Evolutionary conservation across 2,888 invertebrate genomes (phyloP).

Genomic region (Geophilus truncorum): DNA sequence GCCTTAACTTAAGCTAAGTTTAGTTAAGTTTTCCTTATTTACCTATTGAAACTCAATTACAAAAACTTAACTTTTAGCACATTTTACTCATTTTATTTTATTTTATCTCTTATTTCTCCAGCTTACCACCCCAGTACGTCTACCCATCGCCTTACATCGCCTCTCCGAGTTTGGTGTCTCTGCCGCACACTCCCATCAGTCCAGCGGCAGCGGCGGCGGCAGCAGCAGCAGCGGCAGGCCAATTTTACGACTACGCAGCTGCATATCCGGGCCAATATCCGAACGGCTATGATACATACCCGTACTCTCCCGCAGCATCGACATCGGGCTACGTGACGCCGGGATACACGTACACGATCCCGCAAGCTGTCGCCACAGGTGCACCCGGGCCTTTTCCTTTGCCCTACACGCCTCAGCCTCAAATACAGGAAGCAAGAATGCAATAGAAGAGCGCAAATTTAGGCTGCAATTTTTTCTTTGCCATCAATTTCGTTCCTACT

Average conservation of each 20-base stretch:
- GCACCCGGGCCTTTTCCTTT: slow-evolving; percentile 36
- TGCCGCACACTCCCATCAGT: slow-evolving; percentile 53
- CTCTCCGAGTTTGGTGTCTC: slow-evolving; percentile 60
- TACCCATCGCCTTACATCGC: slow-evolving; percentile 67
- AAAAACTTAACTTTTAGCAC: neutral
- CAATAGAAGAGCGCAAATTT: slow-evolving; percentile 35
- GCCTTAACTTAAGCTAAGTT: no score
- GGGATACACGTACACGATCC: slow-evolving; percentile 31
- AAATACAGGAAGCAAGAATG: slow-evolving; percentile 39
- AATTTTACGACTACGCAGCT: slow-evolving; percentile 40
- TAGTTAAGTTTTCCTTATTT: no score
- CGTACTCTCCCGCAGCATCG: slow-evolving; percentile 59
- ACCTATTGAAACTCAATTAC: no score
- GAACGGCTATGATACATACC: slow-evolving; percentile 66
- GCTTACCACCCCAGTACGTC: slow-evolving; percentile 71
- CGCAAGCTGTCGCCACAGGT: slow-evolving; percentile 32
- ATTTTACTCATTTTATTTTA: neutral
- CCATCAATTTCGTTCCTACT: slow-evolving; percentile 3
- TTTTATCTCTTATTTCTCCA: no score
- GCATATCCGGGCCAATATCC: slow-evolving; percentile 33
- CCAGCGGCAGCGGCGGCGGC: slow-evolving; percentile 63
- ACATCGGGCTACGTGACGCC: slow-evolving; percentile 68
- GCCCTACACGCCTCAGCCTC: slow-evolving; percentile 38
- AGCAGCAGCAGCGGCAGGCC: slow-evolving; percentile 55
- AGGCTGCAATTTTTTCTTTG: neutral